Evolutionary conservation across 2,888 invertebrate genomes (phyloP).

Genomic region (Andrena marginata): DNA sequence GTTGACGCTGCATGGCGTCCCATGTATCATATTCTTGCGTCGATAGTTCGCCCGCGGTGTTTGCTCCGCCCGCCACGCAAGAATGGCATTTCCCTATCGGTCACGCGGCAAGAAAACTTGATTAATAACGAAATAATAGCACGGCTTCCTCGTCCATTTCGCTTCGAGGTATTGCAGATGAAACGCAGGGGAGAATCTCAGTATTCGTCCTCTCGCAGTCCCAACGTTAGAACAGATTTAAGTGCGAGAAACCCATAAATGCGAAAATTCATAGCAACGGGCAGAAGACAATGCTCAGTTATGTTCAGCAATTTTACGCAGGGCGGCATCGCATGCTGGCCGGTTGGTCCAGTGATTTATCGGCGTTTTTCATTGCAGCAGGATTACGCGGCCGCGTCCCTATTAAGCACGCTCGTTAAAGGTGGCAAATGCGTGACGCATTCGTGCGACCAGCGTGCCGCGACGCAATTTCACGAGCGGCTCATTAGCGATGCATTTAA

Average conservation of each 20-base stretch:
- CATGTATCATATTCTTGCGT: slow-evolving; percentile 76
- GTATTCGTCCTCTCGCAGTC: not conserved
- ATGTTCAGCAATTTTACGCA: slow-evolving; percentile 24
- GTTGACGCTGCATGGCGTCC: slow-evolving; percentile 74
- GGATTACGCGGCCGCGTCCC: slow-evolving; percentile 56
- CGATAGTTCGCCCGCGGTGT: slow-evolving; percentile 72
- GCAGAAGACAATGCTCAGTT: slow-evolving; percentile 21
- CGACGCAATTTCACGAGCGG: slow-evolving; percentile 68
- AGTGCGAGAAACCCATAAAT: not conserved
- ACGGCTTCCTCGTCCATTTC: slow-evolving; percentile 56
- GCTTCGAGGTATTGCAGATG: slow-evolving; percentile 45
- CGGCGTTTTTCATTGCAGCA: slow-evolving; percentile 37
- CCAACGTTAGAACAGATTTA: slow-evolving; percentile 7
- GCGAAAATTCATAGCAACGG: slow-evolving; percentile 14
- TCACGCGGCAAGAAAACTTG: slow-evolving; percentile 78
- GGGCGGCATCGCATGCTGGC: not conserved
- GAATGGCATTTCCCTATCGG: slow-evolving; percentile 76
- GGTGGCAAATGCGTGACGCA: slow-evolving; percentile 67
- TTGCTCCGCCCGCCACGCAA: slow-evolving; percentile 71
- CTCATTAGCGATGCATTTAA: slow-evolving; percentile 78
- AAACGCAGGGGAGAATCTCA: slow-evolving; percentile 5
- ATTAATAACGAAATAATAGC: slow-evolving; percentile 83
- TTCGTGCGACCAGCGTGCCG: slow-evolving; percentile 67
- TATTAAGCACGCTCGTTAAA: slow-evolving; percentile 74
- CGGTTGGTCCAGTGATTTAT: slow-evolving; percentile 57